These are phyloP conservation scores for Eulemur rufifrons DNA, from an alignment of 2,113 vertebrate genomes.

Conservation along the genomic window DNA sequence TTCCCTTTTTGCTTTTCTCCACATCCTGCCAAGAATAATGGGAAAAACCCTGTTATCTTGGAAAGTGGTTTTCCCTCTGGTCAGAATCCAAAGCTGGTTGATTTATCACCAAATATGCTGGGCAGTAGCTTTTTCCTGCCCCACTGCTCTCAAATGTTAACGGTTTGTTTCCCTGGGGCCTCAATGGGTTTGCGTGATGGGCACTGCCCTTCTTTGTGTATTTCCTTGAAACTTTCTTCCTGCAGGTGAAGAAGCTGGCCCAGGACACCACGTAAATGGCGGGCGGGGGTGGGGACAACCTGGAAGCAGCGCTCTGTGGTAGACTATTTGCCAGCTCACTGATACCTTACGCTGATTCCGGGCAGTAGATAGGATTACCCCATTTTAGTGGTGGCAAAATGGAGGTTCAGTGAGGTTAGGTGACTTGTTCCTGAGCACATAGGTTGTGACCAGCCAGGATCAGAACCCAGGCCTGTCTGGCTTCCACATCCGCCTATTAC, in stretches of 20 bases:
- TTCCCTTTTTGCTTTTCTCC: constrained; percentile 35
- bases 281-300: background rate
- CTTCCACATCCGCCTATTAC: background rate
- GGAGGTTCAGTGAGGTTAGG: background rate
- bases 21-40: constrained; percentile 72
- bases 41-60: constrained; percentile 67
- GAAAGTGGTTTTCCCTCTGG: constrained; percentile 69
- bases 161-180: background rate
- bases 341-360: background rate
- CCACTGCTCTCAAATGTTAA: background rate
- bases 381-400: constrained; percentile 33
- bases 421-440: background rate
- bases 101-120: constrained; percentile 47
- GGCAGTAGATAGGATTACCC: background rate
- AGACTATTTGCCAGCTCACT: background rate
- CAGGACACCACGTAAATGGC: background rate
- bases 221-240: background rate
- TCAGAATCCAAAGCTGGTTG: constrained; percentile 48
- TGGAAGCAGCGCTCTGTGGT: background rate
- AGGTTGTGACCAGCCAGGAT: constrained; percentile 1
- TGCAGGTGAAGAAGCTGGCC: background rate
- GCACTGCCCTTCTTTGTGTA: background rate
- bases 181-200: background rate
- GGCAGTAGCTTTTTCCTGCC: background rate
- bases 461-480: background rate